Evolutionary conservation across 2,113 vertebrate genomes (phyloP).

Genomic region (Amphilophus citrinellus): DNA sequence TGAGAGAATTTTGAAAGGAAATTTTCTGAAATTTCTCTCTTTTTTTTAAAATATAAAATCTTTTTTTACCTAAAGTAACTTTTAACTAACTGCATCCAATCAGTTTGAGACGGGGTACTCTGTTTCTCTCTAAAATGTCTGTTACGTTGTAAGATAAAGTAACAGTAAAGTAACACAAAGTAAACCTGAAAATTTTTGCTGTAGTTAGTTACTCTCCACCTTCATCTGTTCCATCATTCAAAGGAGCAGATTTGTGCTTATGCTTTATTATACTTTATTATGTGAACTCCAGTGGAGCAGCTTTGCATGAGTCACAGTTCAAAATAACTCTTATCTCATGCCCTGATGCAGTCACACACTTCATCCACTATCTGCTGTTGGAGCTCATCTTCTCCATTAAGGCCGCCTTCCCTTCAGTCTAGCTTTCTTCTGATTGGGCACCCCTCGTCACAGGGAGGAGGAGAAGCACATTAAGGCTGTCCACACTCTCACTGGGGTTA

Average conservation of each 20-base stretch:
- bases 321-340: neutral
- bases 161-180: neutral
- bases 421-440: neutral
- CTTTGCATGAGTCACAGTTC: neutral
- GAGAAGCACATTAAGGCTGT: no score
- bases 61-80: neutral
- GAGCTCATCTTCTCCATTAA: neutral
- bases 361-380: neutral
- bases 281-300: neutral
- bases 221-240: neutral
- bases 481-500: neutral
- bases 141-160: neutral
- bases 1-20: no score
- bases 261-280: no score
- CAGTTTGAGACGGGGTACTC: neutral
- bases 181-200: no score
- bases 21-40: no score
- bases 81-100: neutral
- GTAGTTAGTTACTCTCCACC: neutral
- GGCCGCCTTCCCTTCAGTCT: neutral
- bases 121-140: neutral
- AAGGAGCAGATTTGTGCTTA: no score
- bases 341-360: neutral
- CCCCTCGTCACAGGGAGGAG: neutral
- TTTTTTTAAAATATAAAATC: neutral